Evolutionary conservation across 2,113 vertebrate species (phyloP).

Genomic region (Zosterops lateralis): DNA sequence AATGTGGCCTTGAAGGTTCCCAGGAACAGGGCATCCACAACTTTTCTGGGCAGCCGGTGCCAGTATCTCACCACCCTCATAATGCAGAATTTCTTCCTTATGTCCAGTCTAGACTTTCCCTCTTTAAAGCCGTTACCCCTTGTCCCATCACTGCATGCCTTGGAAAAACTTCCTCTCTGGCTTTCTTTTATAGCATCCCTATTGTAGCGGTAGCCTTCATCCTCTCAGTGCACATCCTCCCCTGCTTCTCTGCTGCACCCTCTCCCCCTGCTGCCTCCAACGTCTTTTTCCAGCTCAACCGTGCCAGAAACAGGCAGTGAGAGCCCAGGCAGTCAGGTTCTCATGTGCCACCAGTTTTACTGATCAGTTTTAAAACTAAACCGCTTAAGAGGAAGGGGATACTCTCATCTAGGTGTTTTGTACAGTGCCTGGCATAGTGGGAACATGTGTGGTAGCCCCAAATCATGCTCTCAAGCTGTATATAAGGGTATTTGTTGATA

Average conservation of each 20-base stretch:
- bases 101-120: not conserved
- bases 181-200: not conserved
- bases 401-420: not conserved
- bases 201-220: not conserved
- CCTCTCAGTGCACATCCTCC: not conserved
- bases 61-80: not conserved
- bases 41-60: not conserved
- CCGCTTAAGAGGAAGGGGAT: not conserved
- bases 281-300: not conserved
- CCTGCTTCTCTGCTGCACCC: not conserved
- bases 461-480: not conserved
- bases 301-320: not conserved
- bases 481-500: not conserved
- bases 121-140: rapidly evolving
- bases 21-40: not conserved
- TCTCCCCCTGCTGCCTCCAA: not conserved
- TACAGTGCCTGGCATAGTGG: not conserved
- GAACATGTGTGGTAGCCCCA: not conserved
- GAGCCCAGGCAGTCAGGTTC: not conserved
- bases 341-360: not conserved
- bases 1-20: not conserved
- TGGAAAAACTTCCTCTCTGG: not conserved
- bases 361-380: not conserved
- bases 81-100: not conserved
- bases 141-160: not conserved